These are phyloP conservation scores for Chloroclystis v-ata DNA, from an alignment of 2,888 invertebrate species.

Conservation along the genomic window DNA sequence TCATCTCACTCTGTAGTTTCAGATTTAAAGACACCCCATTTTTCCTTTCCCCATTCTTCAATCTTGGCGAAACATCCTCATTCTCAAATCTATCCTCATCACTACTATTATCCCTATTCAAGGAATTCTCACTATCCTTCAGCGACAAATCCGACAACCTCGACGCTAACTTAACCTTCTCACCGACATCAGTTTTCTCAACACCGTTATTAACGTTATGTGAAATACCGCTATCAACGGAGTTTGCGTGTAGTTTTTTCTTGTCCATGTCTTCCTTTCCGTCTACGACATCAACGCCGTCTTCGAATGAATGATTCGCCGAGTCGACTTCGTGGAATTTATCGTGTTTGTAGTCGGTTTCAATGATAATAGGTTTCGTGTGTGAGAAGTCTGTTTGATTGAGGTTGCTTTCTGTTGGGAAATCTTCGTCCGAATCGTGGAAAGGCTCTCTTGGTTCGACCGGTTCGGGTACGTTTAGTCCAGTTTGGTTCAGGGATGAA, in stretches of 20 bases:
- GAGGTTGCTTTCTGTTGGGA: slow-evolving; percentile 67
- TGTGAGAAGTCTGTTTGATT: slow-evolving; percentile 72
- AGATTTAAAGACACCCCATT: slow-evolving; percentile 67
- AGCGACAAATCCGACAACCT: slow-evolving; percentile 60
- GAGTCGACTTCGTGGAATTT: slow-evolving; percentile 59
- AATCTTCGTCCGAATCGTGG: slow-evolving; percentile 66
- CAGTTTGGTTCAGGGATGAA: slow-evolving; percentile 64
- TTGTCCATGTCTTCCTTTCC: slow-evolving; percentile 49
- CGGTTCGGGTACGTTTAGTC: slow-evolving; percentile 64
- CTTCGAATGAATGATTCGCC: slow-evolving; percentile 68
- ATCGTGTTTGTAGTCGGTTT: slow-evolving; percentile 59
- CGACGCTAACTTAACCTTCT: slow-evolving; percentile 47
- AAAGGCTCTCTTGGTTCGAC: slow-evolving; percentile 60
- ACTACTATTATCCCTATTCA: slow-evolving; percentile 53
- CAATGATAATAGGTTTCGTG: slow-evolving; percentile 68
- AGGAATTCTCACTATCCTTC: slow-evolving; percentile 53
- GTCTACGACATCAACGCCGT: slow-evolving; percentile 65
- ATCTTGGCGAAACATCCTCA: slow-evolving; percentile 51
- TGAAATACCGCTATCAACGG: slow-evolving; percentile 69
- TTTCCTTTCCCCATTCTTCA: slow-evolving; percentile 53
- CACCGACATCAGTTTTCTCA: slow-evolving; percentile 39
- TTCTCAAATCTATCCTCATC: slow-evolving; percentile 66
- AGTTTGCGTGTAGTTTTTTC: slow-evolving; percentile 62
- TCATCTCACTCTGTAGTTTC: slow-evolving; percentile 69
- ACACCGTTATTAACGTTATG: slow-evolving; percentile 50